Conservation (phyloP, 2,113 vertebrate species). For the human (Homo sapiens) region DNA sequence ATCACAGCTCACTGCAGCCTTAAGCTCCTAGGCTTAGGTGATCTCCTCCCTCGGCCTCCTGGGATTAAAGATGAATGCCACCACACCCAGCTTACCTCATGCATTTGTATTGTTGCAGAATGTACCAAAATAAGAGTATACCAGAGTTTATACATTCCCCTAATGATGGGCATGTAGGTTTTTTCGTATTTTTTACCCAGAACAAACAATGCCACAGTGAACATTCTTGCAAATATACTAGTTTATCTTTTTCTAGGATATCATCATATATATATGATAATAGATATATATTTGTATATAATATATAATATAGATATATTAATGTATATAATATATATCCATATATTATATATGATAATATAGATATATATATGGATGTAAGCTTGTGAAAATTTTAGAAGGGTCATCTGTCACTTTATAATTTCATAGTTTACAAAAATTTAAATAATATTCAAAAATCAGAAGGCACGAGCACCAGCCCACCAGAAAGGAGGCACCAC, state of each 20-base stretch:
- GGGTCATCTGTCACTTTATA: background rate
- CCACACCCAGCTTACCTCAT: no score
- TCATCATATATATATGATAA: background rate
- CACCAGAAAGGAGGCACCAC: background rate
- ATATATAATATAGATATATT: no score
- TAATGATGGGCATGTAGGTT: background rate
- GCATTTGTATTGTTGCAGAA: background rate
- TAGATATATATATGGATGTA: background rate
- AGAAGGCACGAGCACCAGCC: background rate
- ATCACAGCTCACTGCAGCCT: no score
- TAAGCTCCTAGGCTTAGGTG: no score
- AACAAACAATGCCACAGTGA: background rate
- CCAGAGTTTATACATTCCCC: background rate
- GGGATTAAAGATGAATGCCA: no score
- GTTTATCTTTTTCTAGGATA: background rate
- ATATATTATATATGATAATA: no score
- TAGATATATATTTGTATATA: background rate
- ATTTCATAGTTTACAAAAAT: background rate
- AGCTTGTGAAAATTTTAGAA: background rate
- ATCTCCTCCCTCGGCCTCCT: no score
- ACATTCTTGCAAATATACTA: background rate
- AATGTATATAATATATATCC: no score
- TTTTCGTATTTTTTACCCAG: background rate
- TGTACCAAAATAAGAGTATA: background rate
- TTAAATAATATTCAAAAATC: background rate